Conservation (phyloP, 2,113 vertebrate genomes). For the Scomber scombrus region DNA sequence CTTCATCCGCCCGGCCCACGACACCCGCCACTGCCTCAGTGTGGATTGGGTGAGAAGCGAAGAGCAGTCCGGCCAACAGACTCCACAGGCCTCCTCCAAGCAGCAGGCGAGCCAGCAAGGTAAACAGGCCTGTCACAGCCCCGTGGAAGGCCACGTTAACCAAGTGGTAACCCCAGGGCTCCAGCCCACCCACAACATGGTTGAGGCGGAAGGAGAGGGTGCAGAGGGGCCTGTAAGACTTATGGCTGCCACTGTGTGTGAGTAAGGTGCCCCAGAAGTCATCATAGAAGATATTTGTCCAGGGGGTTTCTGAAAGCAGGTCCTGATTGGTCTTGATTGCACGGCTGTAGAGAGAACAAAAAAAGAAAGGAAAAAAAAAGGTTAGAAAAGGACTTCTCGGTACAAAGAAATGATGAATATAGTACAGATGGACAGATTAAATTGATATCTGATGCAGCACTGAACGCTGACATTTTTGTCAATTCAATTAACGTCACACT, state of each 20-base stretch:
- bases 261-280: conserved; percentile 99
- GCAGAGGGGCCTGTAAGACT: conserved; percentile 97
- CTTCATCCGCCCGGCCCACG: conserved; percentile 95
- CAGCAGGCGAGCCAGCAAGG: conserved; percentile 91
- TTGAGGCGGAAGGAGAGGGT: conserved; percentile 98
- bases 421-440: not conserved
- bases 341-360: conserved; percentile 86
- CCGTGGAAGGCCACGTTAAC: conserved; percentile 93
- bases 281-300: conserved; percentile 98
- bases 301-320: conserved; percentile 96
- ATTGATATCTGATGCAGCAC: conserved; percentile 4
- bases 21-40: conserved; percentile 96
- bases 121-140: conserved; percentile 92
- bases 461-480: conserved; percentile 11
- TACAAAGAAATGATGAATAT: not conserved
- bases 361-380: conserved; percentile 20
- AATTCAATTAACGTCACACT: conserved; percentile 21
- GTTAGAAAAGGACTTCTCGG: conserved; percentile 6
- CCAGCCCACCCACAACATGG: conserved; percentile 91
- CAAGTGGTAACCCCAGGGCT: conserved; percentile 97
- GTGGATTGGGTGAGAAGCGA: conserved; percentile 96
- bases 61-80: conserved; percentile 93
- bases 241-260: conserved; percentile 98
- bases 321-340: conserved; percentile 99
- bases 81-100: conserved; percentile 94